These are phyloP conservation scores for Schlechtendalia chinensis DNA, from an alignment of 1,140 invertebrate species.

Conservation along the genomic window DNA sequence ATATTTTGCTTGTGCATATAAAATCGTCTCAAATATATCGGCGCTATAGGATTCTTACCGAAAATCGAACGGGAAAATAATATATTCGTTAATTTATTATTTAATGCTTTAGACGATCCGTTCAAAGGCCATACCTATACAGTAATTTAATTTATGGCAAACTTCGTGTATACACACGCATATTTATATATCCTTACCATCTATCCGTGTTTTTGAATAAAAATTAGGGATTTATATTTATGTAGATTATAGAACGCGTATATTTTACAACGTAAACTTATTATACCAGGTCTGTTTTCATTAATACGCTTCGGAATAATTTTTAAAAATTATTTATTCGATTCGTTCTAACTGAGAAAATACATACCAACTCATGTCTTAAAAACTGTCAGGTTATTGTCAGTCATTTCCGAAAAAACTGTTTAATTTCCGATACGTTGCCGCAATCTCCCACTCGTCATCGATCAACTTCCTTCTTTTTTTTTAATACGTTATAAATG, in stretches of 20 bases:
- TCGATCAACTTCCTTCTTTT: background rate
- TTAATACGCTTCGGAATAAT: background rate
- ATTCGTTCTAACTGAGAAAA: background rate
- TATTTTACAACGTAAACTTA: background rate
- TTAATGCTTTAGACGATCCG: background rate
- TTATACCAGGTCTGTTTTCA: background rate
- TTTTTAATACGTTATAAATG: background rate
- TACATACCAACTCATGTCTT: background rate
- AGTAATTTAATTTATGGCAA: background rate
- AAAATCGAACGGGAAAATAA: background rate
- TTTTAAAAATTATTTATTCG: background rate
- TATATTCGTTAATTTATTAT: background rate
- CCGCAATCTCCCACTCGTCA: background rate
- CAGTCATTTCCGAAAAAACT: background rate
- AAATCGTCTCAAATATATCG: too few species aligned
- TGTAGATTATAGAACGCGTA: background rate
- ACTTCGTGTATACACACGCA: too few species aligned
- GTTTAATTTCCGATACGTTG: background rate
- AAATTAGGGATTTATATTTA: background rate
- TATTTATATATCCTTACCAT: background rate
- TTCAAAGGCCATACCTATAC: background rate
- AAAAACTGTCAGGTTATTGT: background rate
- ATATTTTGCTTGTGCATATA: too few species aligned
- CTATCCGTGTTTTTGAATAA: background rate
- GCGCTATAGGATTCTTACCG: too few species aligned